Evolutionary conservation across 1,140 invertebrate genomes (phyloP).

Genomic region (Tyrophagus putrescentiae): DNA sequence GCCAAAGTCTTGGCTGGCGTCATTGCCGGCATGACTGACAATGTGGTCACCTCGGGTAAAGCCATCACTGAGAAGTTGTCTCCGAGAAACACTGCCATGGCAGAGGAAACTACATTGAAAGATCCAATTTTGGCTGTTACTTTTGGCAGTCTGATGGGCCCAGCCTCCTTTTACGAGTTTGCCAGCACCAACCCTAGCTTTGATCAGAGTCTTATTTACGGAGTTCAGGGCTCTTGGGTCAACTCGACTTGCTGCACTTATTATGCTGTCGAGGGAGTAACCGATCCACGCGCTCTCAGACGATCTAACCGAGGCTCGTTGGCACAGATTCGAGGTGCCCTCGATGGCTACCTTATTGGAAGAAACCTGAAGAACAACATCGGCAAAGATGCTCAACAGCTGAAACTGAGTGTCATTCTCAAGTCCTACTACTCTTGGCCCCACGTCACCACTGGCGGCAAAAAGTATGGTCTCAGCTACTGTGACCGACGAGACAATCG

Average conservation of each 20-base stretch:
- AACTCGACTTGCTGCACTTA: conserved; percentile 8
- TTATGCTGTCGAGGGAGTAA: conserved; percentile 7
- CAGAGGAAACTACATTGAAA: not conserved
- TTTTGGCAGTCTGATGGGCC: conserved; percentile 15
- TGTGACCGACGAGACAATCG: conserved; percentile 3
- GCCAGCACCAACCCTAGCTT: not conserved
- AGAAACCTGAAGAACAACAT: not conserved
- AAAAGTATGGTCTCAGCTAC: conserved; percentile 7
- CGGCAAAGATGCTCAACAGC: not conserved
- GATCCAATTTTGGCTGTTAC: conserved; percentile 21
- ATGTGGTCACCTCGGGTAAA: not conserved
- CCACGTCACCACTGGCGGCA: not conserved
- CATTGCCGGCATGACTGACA: conserved; percentile 18
- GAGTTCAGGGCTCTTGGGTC: conserved; percentile 18
- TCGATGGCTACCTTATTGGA: conserved; percentile 24
- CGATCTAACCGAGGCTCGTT: conserved; percentile 4
- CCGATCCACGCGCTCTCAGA: not conserved
- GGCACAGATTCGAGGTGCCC: conserved; percentile 19
- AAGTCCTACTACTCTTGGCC: conserved; percentile 17
- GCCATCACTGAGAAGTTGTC: not conserved
- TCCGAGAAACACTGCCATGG: no score
- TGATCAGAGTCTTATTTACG: not conserved
- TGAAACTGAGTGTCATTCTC: conserved; percentile 21
- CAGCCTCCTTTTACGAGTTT: not conserved
- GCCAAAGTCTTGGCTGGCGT: conserved; percentile 18